These are phyloP conservation scores for Ormyrus labotus DNA, from an alignment of 2,888 invertebrate genomes.

Conservation along the genomic window DNA sequence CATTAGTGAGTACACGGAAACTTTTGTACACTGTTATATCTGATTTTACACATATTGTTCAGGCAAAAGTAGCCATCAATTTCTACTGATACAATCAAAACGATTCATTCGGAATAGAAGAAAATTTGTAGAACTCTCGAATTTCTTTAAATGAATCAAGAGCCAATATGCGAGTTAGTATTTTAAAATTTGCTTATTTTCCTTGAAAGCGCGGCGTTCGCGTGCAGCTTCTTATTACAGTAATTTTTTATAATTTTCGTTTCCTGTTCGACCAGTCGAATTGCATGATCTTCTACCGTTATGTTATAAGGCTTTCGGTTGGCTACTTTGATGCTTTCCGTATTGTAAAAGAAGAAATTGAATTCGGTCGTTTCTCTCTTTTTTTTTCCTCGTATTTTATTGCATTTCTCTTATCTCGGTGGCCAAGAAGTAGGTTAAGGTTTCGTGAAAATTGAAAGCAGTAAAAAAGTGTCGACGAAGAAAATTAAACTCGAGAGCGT, in stretches of 20 bases:
- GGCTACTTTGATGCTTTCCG: background rate
- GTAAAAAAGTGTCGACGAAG: constrained; percentile 24
- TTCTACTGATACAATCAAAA: too few species aligned
- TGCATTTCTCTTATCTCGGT: constrained; percentile 41
- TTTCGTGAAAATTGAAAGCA: constrained; percentile 45
- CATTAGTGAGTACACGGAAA: too few species aligned
- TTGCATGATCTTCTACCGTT: constrained; percentile 20
- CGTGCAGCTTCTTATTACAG: background rate
- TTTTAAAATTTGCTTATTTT: background rate
- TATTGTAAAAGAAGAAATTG: constrained; percentile 28
- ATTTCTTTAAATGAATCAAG: too few species aligned
- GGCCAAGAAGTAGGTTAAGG: constrained; percentile 47
- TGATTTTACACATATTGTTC: too few species aligned
- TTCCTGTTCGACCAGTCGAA: background rate
- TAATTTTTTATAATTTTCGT: background rate
- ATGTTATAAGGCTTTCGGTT: constrained; percentile 21
- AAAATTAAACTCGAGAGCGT: constrained; percentile 19
- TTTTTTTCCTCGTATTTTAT: constrained; percentile 39
- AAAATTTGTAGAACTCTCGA: too few species aligned
- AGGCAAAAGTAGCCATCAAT: too few species aligned
- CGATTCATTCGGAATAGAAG: too few species aligned
- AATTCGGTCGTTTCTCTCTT: constrained; percentile 5
- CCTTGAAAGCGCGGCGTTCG: background rate
- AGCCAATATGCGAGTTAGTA: too few species aligned
- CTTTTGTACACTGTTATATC: too few species aligned